A percentile compares a stretch with the other conserved stretches of the same genome.
Conservation (phyloP, 2,888 invertebrate genomes). For the Lepidonotus clava region DNA sequence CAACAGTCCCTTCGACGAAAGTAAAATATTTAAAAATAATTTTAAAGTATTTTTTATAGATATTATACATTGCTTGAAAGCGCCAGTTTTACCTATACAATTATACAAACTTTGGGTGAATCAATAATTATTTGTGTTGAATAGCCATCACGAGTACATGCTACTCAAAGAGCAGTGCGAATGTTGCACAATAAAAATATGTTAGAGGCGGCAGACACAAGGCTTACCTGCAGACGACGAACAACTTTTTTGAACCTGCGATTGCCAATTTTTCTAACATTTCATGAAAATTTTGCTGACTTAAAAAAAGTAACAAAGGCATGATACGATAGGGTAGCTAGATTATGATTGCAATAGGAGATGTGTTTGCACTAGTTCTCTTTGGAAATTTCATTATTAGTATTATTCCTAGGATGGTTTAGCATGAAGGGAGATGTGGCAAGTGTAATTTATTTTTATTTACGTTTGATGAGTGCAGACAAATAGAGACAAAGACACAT, state of each 20-base stretch:
- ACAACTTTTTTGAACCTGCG: no score
- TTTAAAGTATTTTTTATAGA: no score
- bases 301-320: background rate
- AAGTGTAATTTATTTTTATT: background rate
- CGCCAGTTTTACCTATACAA: no score
- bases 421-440: background rate
- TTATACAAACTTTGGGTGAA: no score
- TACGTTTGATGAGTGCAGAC: conserved; percentile 1
- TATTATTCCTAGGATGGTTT: background rate
- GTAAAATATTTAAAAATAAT: background rate
- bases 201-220: no score
- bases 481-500: conserved; percentile 41
- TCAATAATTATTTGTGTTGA: no score
- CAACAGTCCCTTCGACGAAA: background rate
- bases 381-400: background rate
- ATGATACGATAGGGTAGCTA: background rate
- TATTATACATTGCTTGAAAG: no score
- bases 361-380: background rate
- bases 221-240: no score
- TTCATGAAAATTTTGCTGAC: background rate
- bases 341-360: background rate
- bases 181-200: no score
- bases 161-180: no score
- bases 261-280: background rate
- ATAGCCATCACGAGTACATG: no score